Base-by-base conservation (phyloP, 2,888 invertebrate genomes). In the Masnerella sp. region DNA sequence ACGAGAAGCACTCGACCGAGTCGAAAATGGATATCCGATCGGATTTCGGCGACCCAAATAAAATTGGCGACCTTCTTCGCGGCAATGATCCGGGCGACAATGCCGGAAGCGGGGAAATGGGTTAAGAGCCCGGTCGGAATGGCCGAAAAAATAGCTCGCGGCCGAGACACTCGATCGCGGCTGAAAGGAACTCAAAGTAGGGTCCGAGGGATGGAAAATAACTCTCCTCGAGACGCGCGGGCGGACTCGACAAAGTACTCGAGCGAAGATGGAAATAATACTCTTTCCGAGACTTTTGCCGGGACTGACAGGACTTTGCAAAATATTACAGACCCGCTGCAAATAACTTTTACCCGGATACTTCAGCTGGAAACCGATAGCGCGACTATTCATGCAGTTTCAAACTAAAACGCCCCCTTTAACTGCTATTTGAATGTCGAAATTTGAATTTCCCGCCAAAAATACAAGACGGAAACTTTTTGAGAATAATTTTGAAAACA, bases 301-400 rank as follows among this genome's bases (percentile, higher is more conserved):
- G 58, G 40, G 58, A 64, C 40, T 58, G 64, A 64, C 64, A 71
- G 38, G 51, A 64, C 64, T 64, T 58, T 45, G 71, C 71, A 43
- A 71, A 71, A 71, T 65, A 59, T 71, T 65, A 71, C 59, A 65
- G 52, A 32, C 9, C 25, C 38, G 36, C 7, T 65, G 59, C 47
- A 71, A 71, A 71, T 71, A 71, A 71, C 71, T 71, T 71, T 54
- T 54, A 9, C 40, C 34, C 52, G 47, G 65, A 64, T 42, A 71
- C 71, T 65, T 59, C 71, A 71, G 49, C 65, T 25, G 58, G 65
- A 65, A 71, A 71, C 71, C 65, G 71, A 65, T 65, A 65, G 71
- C 43, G 30, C 42, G 51, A 47, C 43, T 65, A 71, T 71, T 71
- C 65, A 65, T 64, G 45, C 65, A 52, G 22, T n/a, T n/a, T n/a